Evolutionary conservation across 2,797 vertebrate species (phyloP), one percentile per base, ranked within the genome.

Genomic region (Telmatherina bonti): DNA sequence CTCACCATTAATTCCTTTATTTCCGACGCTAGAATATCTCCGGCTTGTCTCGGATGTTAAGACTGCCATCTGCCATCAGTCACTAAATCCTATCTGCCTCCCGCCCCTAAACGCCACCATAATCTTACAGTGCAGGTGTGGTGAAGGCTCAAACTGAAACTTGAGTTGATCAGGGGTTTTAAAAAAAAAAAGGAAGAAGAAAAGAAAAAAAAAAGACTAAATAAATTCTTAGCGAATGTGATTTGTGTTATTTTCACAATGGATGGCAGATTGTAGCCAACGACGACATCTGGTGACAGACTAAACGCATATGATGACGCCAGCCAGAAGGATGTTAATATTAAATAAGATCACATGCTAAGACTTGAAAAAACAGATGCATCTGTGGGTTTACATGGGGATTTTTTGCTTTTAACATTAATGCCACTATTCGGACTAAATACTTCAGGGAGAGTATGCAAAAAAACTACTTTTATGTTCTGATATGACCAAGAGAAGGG

Each of bases 281-380:
- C 81, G 64, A 85, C 82, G 88, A 90, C 88, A 88, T 84, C 87
- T 91, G 88, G 82, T 73, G 87, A 86, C 88, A 58, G 74, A 52
- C 51, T 51, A 54, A 45, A 70, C 61, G 53, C 62, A 52, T 61
- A 41, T 26, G 55, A 69, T 59, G 57, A 43, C 47, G 66, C 35
- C 36, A 64, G 24, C 43, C 2, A 45, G 33, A 36, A 54, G 61
- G 27, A 18, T 53, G 56, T 47, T 43, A 62, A 55, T 62, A 62
- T 70, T 55, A 26, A 70, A n/a, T 45, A 47, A 47, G 51, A 29
- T 38, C 43, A 61, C 47, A 55, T 45, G 49, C 49, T 61, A 26
- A 51, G 41, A 33, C n/a, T 57, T 38, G 10, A 45, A 20, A 27
- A 57, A 68, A 59, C 43, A 58, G 35, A 52, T 29, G 43, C 10